These are phyloP conservation scores for Aethes cnicana DNA, from an alignment of 2,888 invertebrate genomes.

Conservation along the genomic window DNA sequence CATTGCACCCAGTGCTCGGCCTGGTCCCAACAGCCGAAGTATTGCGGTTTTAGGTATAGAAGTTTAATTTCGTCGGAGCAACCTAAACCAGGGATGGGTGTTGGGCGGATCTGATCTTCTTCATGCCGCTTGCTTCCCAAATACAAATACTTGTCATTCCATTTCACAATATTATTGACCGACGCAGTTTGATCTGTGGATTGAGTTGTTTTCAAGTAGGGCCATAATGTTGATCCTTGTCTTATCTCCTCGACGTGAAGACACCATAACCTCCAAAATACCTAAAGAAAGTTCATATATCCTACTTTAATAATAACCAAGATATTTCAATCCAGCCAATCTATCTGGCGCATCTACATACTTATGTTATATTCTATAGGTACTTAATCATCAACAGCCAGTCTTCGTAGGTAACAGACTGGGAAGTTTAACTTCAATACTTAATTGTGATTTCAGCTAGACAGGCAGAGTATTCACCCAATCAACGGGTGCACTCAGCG, in stretches of 20 bases:
- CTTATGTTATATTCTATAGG: too few species aligned
- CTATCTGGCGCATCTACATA: too few species aligned
- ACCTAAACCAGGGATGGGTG: conserved; percentile 55
- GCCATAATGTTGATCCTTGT: conserved; percentile 37
- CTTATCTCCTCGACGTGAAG: conserved; percentile 69
- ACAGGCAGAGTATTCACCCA: too few species aligned
- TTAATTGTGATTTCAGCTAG: too few species aligned
- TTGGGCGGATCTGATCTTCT: conserved; percentile 52
- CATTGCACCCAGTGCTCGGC: conserved; percentile 61
- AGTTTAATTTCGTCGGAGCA: conserved; percentile 53
- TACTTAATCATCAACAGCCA: too few species aligned
- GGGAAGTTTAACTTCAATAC: too few species aligned
- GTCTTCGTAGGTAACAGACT: too few species aligned
- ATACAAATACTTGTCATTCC: conserved; percentile 82
- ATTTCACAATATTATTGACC: conserved; percentile 40
- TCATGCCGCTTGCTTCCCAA: conserved; percentile 71
- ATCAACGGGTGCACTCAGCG: too few species aligned
- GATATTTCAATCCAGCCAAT: too few species aligned
- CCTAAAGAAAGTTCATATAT: conserved; percentile 52
- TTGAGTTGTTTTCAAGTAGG: conserved; percentile 12
- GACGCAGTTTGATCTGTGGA: too few species aligned
- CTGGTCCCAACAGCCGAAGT: conserved; percentile 56
- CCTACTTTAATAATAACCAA: too few species aligned
- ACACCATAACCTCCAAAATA: conserved; percentile 84
- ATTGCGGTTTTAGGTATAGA: conserved; percentile 55